Base-by-base conservation (phyloP, 2,888 invertebrate genomes). In the Andrena hattorfiana region DNA sequence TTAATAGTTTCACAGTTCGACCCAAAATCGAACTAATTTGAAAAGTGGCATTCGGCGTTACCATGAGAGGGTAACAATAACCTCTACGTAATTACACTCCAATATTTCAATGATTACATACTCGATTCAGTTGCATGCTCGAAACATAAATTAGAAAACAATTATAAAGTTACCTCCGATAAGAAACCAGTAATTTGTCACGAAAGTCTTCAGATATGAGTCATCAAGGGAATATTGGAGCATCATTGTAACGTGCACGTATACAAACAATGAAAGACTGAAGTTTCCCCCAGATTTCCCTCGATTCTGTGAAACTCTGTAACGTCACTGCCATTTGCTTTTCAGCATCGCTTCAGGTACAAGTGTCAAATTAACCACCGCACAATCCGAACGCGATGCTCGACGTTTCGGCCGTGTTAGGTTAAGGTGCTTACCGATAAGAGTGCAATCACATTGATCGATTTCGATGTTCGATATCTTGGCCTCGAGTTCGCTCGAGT, bases 401-500 rank as follows among this genome's bases (percentile, higher is more conserved):
- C 59, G 26, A 28, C 5, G n/a, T 68, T 26, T 63, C 32, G 2
- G 7, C 28, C 10, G 49, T 54, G 10, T 48, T 42, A 80, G 77
- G 70, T 80, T 80, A 77, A 7, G 56, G 77, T 70, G 28, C 13
- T 3, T 7, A 4, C 2, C 20, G 3, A 28, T 54, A 42, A 23
- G 20, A 20, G 13, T 48, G 10, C 8, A 2, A 4, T 4, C 7
- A 48, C 20, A 8, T 32, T 30, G 49, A 42, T 42, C 42, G 42
- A 42, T 42, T 1, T 3, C 42, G 16, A 16, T 42, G 42, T 42
- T 42, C 42, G 42, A 42, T 32, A 54, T n/a, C 54, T 54, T 20
- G 23, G 56, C 23, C 23, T 73, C 42, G 16, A 70, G 30, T 60
- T 71, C 59, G 64, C 80, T 83, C 73, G 75, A 81, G 49, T 63